phyloP scores from a whole-genome alignment of 2,888 invertebrate species.

The Elysia crispata region DNA sequence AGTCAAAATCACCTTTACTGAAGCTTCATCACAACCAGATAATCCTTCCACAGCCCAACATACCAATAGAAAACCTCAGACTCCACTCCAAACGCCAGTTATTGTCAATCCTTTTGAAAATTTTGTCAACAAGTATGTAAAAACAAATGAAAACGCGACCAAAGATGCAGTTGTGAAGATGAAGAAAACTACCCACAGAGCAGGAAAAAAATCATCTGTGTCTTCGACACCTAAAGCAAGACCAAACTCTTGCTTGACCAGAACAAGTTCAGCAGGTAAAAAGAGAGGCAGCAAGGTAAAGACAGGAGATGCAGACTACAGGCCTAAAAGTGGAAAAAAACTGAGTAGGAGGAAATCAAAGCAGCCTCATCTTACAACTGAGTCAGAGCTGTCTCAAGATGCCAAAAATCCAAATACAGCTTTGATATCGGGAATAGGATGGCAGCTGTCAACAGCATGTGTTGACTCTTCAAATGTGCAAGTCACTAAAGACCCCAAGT shows the following conservation, averaged over 20 bases:
- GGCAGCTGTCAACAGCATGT: conserved; percentile 70
- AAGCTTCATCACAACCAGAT: too few relatives aligned
- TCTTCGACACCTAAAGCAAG: conserved; percentile 34
- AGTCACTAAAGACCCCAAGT: conserved; percentile 56
- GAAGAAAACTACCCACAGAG: conserved; percentile 56
- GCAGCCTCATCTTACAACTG: conserved; percentile 12
- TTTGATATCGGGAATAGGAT: conserved; percentile 71
- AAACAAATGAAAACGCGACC: conserved; percentile 58
- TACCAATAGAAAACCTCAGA: not conserved
- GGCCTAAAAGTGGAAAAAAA: conserved; percentile 63
- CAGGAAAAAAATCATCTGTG: conserved; percentile 56
- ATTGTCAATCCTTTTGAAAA: conserved; percentile 72
- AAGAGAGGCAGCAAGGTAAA: conserved; percentile 59
- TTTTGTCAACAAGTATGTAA: conserved; percentile 59
- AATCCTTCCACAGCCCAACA: not conserved
- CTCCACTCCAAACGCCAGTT: conserved; percentile 57
- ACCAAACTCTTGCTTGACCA: conserved; percentile 52
- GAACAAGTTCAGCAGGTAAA: conserved; percentile 60
- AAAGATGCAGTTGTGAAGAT: conserved; percentile 57
- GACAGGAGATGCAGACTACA: conserved; percentile 54
- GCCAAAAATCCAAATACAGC: conserved; percentile 65
- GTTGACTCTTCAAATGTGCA: conserved; percentile 65
- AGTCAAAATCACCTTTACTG: too few relatives aligned
- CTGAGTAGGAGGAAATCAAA: conserved; percentile 57
- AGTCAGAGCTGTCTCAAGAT: conserved; percentile 52